A percentile compares a stretch with the other conserved stretches of the same genome.
phyloP scores from a whole-genome alignment of 2,888 invertebrate genomes.

The Acronicta alni region DNA sequence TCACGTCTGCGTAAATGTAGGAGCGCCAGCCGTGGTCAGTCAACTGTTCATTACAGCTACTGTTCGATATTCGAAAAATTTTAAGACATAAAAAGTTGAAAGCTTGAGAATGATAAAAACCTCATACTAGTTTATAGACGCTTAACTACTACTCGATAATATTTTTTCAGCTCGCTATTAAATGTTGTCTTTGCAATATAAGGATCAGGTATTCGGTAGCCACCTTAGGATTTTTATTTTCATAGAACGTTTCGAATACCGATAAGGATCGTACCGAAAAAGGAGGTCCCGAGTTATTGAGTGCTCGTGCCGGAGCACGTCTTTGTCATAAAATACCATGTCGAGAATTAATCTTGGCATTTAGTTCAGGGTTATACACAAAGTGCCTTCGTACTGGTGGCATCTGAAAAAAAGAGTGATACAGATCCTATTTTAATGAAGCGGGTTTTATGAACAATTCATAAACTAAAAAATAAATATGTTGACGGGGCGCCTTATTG shows the following conservation, averaged over 20 bases:
- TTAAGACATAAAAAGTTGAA: conserved; percentile 62
- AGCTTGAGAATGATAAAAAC: conserved; percentile 64
- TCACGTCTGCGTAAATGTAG: conserved; percentile 34
- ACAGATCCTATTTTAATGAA: conserved; percentile 75
- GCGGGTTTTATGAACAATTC: conserved; percentile 74
- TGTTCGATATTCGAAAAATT: conserved; percentile 60
- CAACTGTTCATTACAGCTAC: conserved; percentile 49
- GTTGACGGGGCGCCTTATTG: conserved; percentile 84
- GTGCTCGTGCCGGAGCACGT: conserved; percentile 74
- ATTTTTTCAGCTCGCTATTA: conserved; percentile 76
- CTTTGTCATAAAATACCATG: conserved; percentile 76
- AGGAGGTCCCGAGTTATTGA: conserved; percentile 72
- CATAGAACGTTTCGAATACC: conserved; percentile 76
- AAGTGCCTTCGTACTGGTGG: conserved; percentile 53
- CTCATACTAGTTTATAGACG: conserved; percentile 74
- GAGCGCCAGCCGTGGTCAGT: conserved; percentile 29
- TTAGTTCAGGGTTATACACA: conserved; percentile 73
- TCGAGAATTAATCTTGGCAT: conserved; percentile 81
- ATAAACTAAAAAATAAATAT: conserved; percentile 80
- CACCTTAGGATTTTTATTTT: conserved; percentile 82
- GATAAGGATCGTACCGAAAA: conserved; percentile 80
- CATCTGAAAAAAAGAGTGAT: conserved; percentile 67
- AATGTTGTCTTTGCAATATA: conserved; percentile 84
- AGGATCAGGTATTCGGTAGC: conserved; percentile 80
- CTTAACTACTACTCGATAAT: conserved; percentile 67